These are phyloP conservation scores for Bubalus kerabau DNA, from an alignment of 2,113 vertebrate species.

Conservation along the genomic window DNA sequence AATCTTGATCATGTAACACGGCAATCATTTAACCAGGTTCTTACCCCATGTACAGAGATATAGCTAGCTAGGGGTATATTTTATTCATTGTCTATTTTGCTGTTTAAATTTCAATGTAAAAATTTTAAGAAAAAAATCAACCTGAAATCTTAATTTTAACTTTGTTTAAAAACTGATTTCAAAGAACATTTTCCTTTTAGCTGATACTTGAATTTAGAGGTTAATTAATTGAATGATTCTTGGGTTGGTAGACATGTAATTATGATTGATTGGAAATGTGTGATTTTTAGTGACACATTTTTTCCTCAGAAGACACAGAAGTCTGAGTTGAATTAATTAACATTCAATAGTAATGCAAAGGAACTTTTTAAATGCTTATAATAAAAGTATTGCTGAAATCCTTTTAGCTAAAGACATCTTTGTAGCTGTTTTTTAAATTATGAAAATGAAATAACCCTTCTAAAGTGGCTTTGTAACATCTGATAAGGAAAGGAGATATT, in stretches of 20 bases:
- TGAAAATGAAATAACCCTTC: background rate
- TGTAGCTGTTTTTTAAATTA: background rate
- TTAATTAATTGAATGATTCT: conserved; percentile 36
- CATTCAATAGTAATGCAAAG: background rate
- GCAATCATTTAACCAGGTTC: conserved; percentile 14
- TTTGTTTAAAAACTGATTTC: conserved; percentile 43
- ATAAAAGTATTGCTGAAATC: conserved; percentile 18
- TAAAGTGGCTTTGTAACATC: background rate
- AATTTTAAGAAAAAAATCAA: background rate
- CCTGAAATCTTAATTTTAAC: background rate
- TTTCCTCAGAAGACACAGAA: background rate
- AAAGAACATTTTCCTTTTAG: background rate
- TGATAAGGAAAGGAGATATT: background rate
- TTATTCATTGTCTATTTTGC: background rate
- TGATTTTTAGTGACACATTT: background rate
- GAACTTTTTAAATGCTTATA: background rate
- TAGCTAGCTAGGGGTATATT: background rate
- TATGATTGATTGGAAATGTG: background rate
- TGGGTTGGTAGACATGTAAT: background rate
- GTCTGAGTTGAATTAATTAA: background rate
- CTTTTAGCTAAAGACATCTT: background rate
- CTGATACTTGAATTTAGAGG: conserved; percentile 34
- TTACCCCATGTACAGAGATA: background rate
- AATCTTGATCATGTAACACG: conserved; percentile 17
- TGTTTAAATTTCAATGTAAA: conserved; percentile 19